Conservation (phyloP, 2,888 invertebrate genomes). For the Pristionchus japonicus region DNA sequence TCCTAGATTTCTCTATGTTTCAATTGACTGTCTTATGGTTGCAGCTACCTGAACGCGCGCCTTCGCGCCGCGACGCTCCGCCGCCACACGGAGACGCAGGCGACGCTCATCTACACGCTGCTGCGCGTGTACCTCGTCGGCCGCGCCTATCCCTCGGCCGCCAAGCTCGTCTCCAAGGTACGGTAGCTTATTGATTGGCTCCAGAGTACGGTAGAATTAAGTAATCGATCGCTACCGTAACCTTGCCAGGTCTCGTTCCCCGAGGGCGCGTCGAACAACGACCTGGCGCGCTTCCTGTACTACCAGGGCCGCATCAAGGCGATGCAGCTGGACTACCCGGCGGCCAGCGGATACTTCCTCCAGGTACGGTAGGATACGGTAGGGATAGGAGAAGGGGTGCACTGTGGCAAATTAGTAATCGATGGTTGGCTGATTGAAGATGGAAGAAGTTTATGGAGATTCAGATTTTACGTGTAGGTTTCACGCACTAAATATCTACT, state of each 20-base stretch:
- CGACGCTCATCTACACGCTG: slow-evolving; percentile 94
- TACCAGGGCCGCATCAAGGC: slow-evolving; percentile 96
- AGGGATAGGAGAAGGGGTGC: background rate
- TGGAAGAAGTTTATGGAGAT: no score
- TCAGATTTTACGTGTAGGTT: no score
- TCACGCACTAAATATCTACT: no score
- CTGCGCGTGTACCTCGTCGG: slow-evolving; percentile 95
- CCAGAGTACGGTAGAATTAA: background rate
- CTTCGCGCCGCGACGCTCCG: slow-evolving; percentile 93
- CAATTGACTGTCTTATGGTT: slow-evolving; percentile 9
- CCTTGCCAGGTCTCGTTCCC: slow-evolving; percentile 83
- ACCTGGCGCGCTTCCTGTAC: slow-evolving; percentile 97
- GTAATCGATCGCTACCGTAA: background rate
- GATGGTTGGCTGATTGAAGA: background rate
- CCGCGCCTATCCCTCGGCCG: slow-evolving; percentile 94
- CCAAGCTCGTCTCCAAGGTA: slow-evolving; percentile 92
- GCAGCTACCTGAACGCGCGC: slow-evolving; percentile 85
- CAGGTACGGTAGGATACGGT: slow-evolving; percentile 78
- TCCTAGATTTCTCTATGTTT: background rate
- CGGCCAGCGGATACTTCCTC: slow-evolving; percentile 94
- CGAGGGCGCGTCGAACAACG: slow-evolving; percentile 96
- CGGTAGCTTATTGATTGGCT: background rate
- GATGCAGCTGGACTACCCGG: slow-evolving; percentile 93
- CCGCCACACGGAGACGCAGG: slow-evolving; percentile 97
- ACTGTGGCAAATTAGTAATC: background rate